phyloP scores from a whole-genome alignment of 2,113 vertebrate species.

The Microtus montanus region DNA sequence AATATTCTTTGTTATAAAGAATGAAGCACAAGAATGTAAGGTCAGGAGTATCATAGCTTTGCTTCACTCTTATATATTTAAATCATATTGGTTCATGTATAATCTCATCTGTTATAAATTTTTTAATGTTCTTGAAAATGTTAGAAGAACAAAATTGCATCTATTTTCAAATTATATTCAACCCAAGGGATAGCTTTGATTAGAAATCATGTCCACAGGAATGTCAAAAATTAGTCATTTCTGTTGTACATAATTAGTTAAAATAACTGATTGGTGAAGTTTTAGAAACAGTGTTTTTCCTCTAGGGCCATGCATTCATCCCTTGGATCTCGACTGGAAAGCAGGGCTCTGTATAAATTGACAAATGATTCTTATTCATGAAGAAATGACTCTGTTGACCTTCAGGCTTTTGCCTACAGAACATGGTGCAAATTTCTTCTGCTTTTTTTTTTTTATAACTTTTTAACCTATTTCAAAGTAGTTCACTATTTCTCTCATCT shows the following conservation, averaged over 20 bases:
- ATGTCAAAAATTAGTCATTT: conserved; percentile 64
- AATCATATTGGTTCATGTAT: neutral
- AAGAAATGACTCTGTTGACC: conserved; percentile 44
- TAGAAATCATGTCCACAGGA: conserved; percentile 19
- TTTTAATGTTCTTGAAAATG: conserved; percentile 38
- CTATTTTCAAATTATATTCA: conserved; percentile 39
- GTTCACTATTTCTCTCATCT: conserved; percentile 69
- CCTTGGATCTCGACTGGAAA: conserved; percentile 24
- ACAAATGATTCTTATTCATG: conserved; percentile 69
- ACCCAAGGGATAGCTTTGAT: conserved; percentile 41
- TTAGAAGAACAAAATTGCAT: neutral
- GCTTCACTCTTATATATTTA: neutral
- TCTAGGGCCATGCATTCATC: neutral
- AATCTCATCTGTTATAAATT: neutral
- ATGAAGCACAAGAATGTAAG: neutral
- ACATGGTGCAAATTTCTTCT: neutral
- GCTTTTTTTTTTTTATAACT: neutral
- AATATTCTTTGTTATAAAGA: neutral
- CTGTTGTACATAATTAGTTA: conserved; percentile 61
- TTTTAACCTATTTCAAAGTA: conserved; percentile 53
- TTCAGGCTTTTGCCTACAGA: conserved; percentile 21
- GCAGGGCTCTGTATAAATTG: conserved; percentile 54
- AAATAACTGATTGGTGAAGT: neutral
- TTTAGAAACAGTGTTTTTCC: neutral
- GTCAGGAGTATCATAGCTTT: neutral